Evolutionary conservation across 2,113 vertebrate genomes (phyloP).

Genomic region (Noctilio leporinus): DNA sequence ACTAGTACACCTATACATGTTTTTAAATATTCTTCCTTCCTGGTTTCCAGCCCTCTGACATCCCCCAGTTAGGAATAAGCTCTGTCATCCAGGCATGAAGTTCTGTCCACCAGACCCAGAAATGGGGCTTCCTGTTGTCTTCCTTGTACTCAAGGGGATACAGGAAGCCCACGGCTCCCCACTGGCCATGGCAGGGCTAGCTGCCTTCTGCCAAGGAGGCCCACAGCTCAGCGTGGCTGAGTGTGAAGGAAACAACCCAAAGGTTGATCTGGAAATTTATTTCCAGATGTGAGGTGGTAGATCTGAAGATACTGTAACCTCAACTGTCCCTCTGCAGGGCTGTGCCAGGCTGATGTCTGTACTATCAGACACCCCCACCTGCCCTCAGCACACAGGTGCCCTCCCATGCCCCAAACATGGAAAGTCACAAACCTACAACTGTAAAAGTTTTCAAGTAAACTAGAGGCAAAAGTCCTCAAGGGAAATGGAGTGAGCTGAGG

Average conservation of each 20-base stretch:
- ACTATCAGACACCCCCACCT: background rate
- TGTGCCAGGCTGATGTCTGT: background rate
- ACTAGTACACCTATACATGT: background rate
- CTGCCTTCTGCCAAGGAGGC: background rate
- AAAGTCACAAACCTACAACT: background rate
- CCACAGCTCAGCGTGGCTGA: background rate
- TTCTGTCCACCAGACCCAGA: background rate
- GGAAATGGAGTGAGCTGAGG: background rate
- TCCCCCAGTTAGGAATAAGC: background rate
- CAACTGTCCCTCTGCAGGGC: background rate
- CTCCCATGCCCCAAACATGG: background rate
- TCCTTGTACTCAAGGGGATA: background rate
- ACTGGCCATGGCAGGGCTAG: background rate
- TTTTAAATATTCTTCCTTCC: background rate
- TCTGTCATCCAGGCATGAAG: background rate
- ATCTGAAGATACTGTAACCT: background rate
- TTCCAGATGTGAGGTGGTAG: background rate
- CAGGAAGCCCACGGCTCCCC: background rate
- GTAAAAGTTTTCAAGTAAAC: background rate
- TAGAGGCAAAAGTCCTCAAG: background rate
- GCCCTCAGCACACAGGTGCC: background rate
- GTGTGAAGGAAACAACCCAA: constrained; percentile 2
- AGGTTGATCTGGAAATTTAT: background rate
- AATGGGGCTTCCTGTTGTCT: background rate
- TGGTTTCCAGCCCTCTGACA: background rate